Evolutionary conservation across 2,888 invertebrate species (phyloP).

Genomic region (Lasioglossum figueresi): DNA sequence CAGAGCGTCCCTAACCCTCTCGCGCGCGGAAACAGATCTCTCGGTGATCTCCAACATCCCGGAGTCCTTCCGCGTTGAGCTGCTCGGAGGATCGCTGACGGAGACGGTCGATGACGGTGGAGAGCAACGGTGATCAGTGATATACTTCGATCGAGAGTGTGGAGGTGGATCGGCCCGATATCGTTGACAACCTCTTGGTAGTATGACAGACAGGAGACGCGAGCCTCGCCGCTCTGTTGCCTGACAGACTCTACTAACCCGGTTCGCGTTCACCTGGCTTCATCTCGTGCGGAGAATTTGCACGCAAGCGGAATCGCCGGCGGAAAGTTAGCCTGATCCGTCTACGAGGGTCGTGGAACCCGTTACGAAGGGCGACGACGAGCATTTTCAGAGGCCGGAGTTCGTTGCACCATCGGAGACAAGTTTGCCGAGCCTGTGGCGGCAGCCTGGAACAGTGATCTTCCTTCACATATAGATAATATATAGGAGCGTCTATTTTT

Average conservation of each 20-base stretch:
- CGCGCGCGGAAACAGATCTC: neutral
- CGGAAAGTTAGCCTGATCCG: constrained; percentile 38
- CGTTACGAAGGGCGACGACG: constrained; percentile 52
- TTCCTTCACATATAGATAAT: constrained; percentile 52
- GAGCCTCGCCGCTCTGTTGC: constrained; percentile 5
- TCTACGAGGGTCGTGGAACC: constrained; percentile 59
- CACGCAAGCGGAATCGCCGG: constrained; percentile 40
- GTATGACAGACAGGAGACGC: neutral
- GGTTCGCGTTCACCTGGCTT: constrained; percentile 44
- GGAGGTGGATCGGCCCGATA: neutral
- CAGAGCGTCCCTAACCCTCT: neutral
- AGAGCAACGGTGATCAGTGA: neutral
- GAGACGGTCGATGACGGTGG: neutral
- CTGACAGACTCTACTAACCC: constrained; percentile 30
- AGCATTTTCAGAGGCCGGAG: constrained; percentile 44
- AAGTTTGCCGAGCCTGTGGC: constrained; percentile 67
- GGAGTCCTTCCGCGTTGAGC: neutral
- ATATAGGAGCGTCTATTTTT: constrained; percentile 65
- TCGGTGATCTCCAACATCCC: neutral
- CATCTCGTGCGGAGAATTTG: constrained; percentile 17
- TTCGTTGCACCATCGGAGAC: constrained; percentile 58
- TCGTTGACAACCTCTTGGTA: neutral
- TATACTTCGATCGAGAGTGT: neutral
- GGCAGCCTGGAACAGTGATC: constrained; percentile 70
- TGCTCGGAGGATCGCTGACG: neutral